Evolutionary conservation across 2,113 vertebrate genomes (phyloP), one percentile per base, ranked within the genome.

Genomic region (Nyctibius bracteatus): DNA sequence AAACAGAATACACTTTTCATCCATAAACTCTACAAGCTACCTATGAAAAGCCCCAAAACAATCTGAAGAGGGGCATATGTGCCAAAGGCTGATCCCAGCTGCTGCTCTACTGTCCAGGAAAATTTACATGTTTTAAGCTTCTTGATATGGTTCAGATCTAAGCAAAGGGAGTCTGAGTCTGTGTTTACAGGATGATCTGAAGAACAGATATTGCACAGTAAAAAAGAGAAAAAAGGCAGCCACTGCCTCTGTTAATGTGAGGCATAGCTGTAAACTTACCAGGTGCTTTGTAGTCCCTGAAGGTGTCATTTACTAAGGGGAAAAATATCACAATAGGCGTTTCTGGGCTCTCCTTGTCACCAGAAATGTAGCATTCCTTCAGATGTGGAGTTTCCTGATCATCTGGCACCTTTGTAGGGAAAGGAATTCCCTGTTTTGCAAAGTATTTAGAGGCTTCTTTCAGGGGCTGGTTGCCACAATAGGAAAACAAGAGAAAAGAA

Each of bases 251-350:
- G 7, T 58, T 47, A 70, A 83, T 41, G 30, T 61, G 28, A 54
- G 35, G 7, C 11, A 14, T 58, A 78, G 31, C 10, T 39, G 5
- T 31, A 81, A 70, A 95, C 97, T 96, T 95, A 98, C 98, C 98
- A 68, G 98, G 98, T 54, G 98, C 97, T 96, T 98, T 98, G 96
- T 98, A 98, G 51, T 98, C 96, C 65, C 96, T 96, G 96, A 98
- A 98, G 55, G 98, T 98, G 86, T 98, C 96, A 9, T 93, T 97
- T 93, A 98, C 97, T 65, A 98, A 97, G 8, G 98, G 98, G 81
- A 98, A 98, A 93, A 98, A 98, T 75, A 97, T 8, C 61, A 98
- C 97, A 4, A 98, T 85, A 63, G 98, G 98, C 6, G 93, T 96
- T 35, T 97, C 81, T 6, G 96, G 91, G 61, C 86, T 95, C 7